phyloP scores from a whole-genome alignment of 2,888 invertebrate species.

The Protodeltote pygarga region DNA sequence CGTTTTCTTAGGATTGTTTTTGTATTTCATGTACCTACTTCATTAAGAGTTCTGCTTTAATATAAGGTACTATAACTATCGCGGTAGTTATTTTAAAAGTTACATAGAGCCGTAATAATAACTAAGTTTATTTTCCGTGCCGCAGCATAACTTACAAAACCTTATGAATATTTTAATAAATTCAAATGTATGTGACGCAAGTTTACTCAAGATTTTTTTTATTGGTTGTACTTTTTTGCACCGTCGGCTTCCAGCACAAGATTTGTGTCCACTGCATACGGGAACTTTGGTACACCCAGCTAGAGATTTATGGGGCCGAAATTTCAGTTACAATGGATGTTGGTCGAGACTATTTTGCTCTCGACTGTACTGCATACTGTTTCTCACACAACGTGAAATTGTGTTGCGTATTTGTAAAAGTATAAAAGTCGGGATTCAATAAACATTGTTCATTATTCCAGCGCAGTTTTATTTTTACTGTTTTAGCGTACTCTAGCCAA shows the following conservation, averaged over 20 bases:
- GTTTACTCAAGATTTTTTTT: constrained; percentile 32
- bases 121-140: not conserved
- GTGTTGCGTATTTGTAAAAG: constrained; percentile 6
- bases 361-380: constrained; percentile 35
- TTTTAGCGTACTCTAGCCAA: no score
- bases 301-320: constrained; percentile 48
- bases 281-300: constrained; percentile 45
- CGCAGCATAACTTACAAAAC: not conserved
- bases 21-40: no score
- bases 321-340: constrained; percentile 52
- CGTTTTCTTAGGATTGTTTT: no score
- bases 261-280: constrained; percentile 52
- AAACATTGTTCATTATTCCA: constrained; percentile 2
- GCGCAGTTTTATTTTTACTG: not conserved
- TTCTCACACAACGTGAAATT: constrained; percentile 24
- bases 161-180: constrained; percentile 5
- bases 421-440: no score
- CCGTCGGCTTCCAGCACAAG: constrained; percentile 34
- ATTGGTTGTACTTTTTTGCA: constrained; percentile 41
- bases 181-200: constrained; percentile 7
- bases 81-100: no score
- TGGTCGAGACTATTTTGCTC: constrained; percentile 43
- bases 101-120: no score
- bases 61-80: no score
- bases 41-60: no score